phyloP scores from a whole-genome alignment of 2,888 invertebrate genomes.

The Stictocephala bisonia region DNA sequence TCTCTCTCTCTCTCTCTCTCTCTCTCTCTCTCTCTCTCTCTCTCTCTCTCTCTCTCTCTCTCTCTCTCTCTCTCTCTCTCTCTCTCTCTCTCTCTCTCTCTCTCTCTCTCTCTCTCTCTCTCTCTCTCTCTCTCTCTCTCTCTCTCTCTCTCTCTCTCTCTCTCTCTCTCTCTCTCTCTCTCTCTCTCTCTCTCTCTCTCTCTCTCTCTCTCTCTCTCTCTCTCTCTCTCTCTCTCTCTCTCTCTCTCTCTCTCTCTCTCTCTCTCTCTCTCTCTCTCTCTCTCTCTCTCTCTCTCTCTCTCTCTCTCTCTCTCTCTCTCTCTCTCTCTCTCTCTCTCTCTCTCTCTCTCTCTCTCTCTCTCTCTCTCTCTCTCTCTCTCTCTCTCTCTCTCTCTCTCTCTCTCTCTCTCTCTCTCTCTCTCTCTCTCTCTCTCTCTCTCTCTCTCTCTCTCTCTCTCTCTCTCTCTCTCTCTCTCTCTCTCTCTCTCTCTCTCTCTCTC shows the following conservation, averaged over 20 bases:
- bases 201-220: neutral
- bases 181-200: neutral
- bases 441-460: neutral
- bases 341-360: neutral
- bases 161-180: neutral
- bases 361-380: neutral
- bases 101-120: neutral
- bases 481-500: neutral
- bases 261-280: neutral
- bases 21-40: neutral
- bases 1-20: neutral
- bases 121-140: neutral
- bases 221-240: neutral
- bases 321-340: neutral
- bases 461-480: neutral
- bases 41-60: neutral
- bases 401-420: neutral
- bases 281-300: neutral
- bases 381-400: neutral
- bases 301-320: neutral
- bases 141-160: neutral
- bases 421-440: neutral
- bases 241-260: neutral
- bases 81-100: neutral
- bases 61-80: neutral